Percentiles rank a stretch among this genome's conserved stretches.
These are phyloP conservation scores for Sterrhoptilus dennistouni DNA, from an alignment of 2,113 vertebrate genomes.

Conservation along the genomic window DNA sequence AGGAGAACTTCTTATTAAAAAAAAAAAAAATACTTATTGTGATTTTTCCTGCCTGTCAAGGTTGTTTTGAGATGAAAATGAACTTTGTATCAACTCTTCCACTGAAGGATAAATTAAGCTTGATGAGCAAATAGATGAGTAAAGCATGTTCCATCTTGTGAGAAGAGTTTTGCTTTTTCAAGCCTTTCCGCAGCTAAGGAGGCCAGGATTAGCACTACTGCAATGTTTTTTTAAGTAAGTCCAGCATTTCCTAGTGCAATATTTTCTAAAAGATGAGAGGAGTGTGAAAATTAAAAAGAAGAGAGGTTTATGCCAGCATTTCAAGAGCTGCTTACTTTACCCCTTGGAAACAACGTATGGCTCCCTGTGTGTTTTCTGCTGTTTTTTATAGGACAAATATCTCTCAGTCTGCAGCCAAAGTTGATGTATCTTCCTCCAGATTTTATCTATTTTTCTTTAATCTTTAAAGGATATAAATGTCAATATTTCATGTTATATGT, in stretches of 20 bases:
- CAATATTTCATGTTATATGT: neutral
- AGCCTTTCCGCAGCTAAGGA: conserved; percentile 2
- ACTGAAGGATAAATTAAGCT: conserved; percentile 42
- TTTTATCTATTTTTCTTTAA: neutral
- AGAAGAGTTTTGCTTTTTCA: conserved; percentile 26
- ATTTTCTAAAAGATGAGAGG: conserved; percentile 30
- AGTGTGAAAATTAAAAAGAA: conserved; percentile 40
- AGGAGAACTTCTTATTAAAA: neutral
- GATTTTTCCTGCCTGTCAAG: neutral
- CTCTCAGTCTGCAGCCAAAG: neutral
- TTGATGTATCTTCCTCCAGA: neutral
- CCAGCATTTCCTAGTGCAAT: conserved; percentile 31
- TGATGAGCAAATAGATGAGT: conserved; percentile 13
- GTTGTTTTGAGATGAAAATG: neutral
- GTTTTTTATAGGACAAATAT: neutral
- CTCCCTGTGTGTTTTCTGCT: neutral
- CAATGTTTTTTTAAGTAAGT: neutral
- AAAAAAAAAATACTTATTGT: neutral
- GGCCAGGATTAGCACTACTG: conserved; percentile 36
- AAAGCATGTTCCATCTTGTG: conserved; percentile 23
- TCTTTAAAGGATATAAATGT: neutral
- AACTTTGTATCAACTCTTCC: conserved; percentile 38
- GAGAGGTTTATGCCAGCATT: neutral
- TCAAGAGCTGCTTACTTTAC: neutral
- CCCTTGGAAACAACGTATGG: neutral